Percentiles rank a stretch among this genome's conserved stretches.
These are phyloP conservation scores for Eupristina koningsbergeri DNA, from an alignment of 1,140 invertebrate genomes.

Conservation along the genomic window DNA sequence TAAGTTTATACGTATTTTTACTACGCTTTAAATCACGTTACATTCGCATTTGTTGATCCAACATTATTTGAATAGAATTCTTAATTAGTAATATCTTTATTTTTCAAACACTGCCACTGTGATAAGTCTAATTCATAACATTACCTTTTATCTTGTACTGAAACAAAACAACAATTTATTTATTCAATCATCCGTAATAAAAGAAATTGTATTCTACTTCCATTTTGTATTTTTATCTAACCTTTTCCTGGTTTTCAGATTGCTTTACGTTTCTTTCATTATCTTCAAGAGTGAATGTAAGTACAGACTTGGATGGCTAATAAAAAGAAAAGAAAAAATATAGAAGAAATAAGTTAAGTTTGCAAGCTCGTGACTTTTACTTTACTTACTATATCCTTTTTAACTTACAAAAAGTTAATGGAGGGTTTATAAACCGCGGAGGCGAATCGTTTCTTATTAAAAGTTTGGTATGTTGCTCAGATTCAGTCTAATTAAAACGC, in stretches of 20 bases:
- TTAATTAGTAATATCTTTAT: neutral
- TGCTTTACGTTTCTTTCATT: neutral
- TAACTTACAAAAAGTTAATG: constrained; percentile 44
- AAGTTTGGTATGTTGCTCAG: constrained; percentile 35
- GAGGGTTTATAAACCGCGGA: constrained; percentile 37
- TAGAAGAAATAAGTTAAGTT: constrained; percentile 47
- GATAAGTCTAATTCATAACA: neutral
- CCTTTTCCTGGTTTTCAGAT: neutral
- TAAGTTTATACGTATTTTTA: neutral
- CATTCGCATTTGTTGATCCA: neutral
- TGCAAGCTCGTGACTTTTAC: constrained; percentile 39
- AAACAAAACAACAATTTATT: constrained; percentile 11
- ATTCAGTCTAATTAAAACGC: constrained; percentile 44
- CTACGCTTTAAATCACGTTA: neutral
- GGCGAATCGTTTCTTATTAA: constrained; percentile 50
- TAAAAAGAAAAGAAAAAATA: neutral
- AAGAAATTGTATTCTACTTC: neutral
- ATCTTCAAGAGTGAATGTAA: neutral
- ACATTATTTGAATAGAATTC: neutral
- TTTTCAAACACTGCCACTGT: neutral
- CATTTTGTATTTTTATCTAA: neutral
- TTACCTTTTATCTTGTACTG: constrained; percentile 1
- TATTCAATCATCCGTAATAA: constrained; percentile 14
- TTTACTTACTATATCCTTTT: constrained; percentile 19
- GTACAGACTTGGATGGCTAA: neutral